phyloP scores from a whole-genome alignment of 2,113 vertebrate genomes.

The Planiliza haematocheilus region DNA sequence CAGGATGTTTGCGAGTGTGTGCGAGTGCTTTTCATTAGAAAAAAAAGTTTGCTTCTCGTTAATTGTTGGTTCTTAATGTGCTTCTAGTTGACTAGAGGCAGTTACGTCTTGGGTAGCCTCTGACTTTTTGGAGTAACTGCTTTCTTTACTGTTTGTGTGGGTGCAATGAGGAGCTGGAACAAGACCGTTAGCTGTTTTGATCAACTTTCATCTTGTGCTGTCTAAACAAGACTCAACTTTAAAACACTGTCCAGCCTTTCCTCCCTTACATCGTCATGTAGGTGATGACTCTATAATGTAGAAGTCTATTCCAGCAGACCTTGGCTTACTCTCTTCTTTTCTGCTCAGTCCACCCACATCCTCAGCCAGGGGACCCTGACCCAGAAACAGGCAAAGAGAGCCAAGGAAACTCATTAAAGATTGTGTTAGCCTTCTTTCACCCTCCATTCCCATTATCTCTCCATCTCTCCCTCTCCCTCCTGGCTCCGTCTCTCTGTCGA shows the following conservation, averaged over 20 bases:
- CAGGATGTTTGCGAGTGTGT: background rate
- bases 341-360: constrained; percentile 73
- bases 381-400: constrained; percentile 77
- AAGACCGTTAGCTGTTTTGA: constrained; percentile 20
- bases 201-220: constrained; percentile 25
- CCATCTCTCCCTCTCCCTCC: constrained; percentile 66
- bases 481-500: constrained; percentile 64
- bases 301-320: constrained; percentile 56
- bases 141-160: constrained; percentile 19
- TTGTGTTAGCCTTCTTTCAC: constrained; percentile 74
- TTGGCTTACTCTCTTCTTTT: constrained; percentile 51
- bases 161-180: constrained; percentile 11
- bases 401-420: constrained; percentile 80
- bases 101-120: constrained; percentile 60
- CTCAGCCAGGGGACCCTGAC: constrained; percentile 78
- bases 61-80: constrained; percentile 40
- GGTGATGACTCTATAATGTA: constrained; percentile 66
- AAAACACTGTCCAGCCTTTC: constrained; percentile 27
- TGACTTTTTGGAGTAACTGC: constrained; percentile 35
- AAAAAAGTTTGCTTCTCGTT: constrained; percentile 32
- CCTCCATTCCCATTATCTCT: constrained; percentile 75
- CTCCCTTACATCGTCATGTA: constrained; percentile 33
- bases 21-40: constrained; percentile 40
- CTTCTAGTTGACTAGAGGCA: constrained; percentile 60
- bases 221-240: constrained; percentile 8